Conservation (phyloP, 2,888 invertebrate genomes). For the Salticus scenicus region DNA sequence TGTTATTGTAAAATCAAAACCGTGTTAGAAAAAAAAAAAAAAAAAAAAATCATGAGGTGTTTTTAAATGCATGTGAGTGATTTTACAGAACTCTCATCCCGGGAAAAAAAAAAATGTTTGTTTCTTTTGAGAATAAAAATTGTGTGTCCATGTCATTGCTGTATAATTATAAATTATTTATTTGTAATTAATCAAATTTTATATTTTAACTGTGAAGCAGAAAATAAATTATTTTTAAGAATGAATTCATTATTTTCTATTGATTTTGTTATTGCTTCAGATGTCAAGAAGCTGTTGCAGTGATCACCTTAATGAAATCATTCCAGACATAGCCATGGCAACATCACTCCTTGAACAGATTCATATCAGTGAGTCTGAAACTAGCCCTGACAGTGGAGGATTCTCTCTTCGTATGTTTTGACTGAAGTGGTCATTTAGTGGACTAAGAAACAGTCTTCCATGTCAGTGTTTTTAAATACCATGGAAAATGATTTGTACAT, state of each 20-base stretch:
- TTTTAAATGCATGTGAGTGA: too few relatives aligned
- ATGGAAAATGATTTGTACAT: constrained; percentile 50
- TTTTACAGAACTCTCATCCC: too few relatives aligned
- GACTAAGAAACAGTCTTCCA: constrained; percentile 65
- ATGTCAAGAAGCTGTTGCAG: constrained; percentile 69
- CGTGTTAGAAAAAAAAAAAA: too few relatives aligned
- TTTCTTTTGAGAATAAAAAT: too few relatives aligned
- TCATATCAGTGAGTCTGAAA: constrained; percentile 64
- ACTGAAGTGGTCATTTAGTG: constrained; percentile 54
- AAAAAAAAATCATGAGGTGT: too few relatives aligned
- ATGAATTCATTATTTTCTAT: not conserved
- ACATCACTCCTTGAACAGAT: constrained; percentile 69
- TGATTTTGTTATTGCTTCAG: constrained; percentile 19
- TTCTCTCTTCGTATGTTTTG: constrained; percentile 68
- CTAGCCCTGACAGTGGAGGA: constrained; percentile 67
- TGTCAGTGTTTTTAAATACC: constrained; percentile 65
- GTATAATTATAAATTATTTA: too few relatives aligned
- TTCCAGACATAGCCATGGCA: constrained; percentile 72
- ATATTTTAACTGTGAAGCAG: too few relatives aligned
- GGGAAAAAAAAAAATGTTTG: too few relatives aligned
- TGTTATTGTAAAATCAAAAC: too few relatives aligned
- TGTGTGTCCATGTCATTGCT: too few relatives aligned
- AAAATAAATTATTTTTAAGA: too few relatives aligned
- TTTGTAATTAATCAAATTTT: too few relatives aligned
- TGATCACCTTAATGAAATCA: constrained; percentile 71